phyloP scores from a whole-genome alignment of 2,797 vertebrate species.

The Podargus strigoides region DNA sequence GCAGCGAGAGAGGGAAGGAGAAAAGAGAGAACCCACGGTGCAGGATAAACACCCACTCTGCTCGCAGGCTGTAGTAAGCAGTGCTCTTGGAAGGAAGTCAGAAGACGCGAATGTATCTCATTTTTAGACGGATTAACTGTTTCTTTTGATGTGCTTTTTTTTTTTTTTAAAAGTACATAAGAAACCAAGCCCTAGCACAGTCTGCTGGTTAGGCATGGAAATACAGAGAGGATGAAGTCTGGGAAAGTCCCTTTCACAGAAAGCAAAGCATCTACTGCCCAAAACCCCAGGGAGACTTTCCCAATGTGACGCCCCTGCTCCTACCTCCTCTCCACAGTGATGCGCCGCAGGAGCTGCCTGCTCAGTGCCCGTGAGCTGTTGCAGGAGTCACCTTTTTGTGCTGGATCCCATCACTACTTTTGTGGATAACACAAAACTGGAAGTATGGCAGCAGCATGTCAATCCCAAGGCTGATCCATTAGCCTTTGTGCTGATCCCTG shows the following conservation, averaged over 20 bases:
- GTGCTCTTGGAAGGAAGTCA: not conserved
- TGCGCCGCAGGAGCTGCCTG: fast-evolving
- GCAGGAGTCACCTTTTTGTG: fast-evolving
- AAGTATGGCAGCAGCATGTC: fast-evolving
- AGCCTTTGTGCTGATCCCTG: no score
- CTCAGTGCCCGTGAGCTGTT: fast-evolving
- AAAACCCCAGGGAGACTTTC: not conserved
- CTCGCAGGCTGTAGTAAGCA: not conserved
- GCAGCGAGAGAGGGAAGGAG: not conserved
- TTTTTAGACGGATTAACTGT: not conserved
- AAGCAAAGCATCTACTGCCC: not conserved
- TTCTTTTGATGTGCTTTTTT: not conserved
- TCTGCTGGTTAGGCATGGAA: not conserved
- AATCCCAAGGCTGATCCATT: not conserved
- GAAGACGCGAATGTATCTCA: not conserved
- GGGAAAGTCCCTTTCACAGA: not conserved
- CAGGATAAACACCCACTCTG: not conserved
- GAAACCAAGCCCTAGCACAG: not conserved
- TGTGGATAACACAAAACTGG: not conserved
- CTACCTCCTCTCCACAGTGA: fast-evolving
- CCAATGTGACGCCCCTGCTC: not conserved
- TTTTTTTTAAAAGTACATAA: fast-evolving
- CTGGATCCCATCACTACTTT: not conserved
- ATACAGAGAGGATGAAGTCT: not conserved
- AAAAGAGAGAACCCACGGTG: not conserved